Evolutionary conservation across 1,140 invertebrate species (phyloP), one percentile per base, ranked within the genome.

Genomic region (Drosophila albomicans): DNA sequence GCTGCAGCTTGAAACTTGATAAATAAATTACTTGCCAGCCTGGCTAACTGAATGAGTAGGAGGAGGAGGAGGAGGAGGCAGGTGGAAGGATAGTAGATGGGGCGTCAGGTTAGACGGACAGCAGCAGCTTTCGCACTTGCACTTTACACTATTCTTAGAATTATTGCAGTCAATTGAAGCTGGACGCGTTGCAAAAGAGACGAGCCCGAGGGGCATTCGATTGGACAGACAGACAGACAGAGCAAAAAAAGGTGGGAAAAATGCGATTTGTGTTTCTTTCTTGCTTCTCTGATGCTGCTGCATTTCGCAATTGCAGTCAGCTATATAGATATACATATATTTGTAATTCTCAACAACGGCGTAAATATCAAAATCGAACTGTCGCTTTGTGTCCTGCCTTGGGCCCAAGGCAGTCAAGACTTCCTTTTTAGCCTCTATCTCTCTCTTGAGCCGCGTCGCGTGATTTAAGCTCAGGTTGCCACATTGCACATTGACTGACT

Each of bases 151-250:
- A 75, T 88, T 88, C 52, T 68, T 66, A 89, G 86, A 89, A 89
- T 89, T 89, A 89, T 89, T 89, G 85, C 85, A 89, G 78, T 85
- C 85, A 89, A 89, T 89, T 81, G 86, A 90, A 81, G 85, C 85
- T 65, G 61, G 62, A 62, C 52, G 58, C 49, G 15, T 16, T 20
- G 62, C 62, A 52, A 11, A 41, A 58, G 69, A 58, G 69, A 16
- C 28, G 13, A 10, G n/a, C 28, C 8, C 10, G 16, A 41, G 56
- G 64, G 48, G 28, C 8, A 38, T 38, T 38, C 35, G 8, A 3
- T 38, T 8, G 35, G 35, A 38, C 32, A 0, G 32, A 32, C 7
- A 32, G 13, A 38, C 32, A 32, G 32, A 32, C 7, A 32, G 13
- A 15, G 15, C 11, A 56, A 15, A 32, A 15, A 32, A 8, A 5